Evolutionary conservation across 2,888 invertebrate genomes (phyloP).

Genomic region (Cotesia congregata): DNA sequence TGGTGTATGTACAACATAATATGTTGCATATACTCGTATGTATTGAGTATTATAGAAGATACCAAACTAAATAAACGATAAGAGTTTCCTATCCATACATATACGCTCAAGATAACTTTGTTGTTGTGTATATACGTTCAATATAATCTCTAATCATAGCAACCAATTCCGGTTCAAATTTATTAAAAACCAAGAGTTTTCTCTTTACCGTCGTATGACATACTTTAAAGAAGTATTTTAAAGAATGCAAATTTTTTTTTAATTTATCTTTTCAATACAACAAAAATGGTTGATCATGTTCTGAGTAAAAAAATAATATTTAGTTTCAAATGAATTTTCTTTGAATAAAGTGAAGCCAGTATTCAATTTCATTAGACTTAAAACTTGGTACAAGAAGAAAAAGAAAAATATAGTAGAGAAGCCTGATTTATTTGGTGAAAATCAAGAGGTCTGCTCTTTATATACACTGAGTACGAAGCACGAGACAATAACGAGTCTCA

Average conservation of each 20-base stretch:
- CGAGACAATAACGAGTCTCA: slow-evolving; percentile 52
- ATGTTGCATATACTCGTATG: not conserved
- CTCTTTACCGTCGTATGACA: not conserved
- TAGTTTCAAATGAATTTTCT: too few relatives aligned
- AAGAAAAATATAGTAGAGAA: not conserved
- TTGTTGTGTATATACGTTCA: not conserved
- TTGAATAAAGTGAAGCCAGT: too few relatives aligned
- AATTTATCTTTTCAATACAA: too few relatives aligned
- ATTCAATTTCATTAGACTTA: too few relatives aligned
- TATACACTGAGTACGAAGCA: not conserved
- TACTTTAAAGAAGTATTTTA: too few relatives aligned
- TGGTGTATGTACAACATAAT: not conserved
- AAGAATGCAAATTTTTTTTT: too few relatives aligned
- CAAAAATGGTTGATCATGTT: too few relatives aligned
- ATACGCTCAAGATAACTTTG: not conserved
- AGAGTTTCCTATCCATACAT: not conserved
- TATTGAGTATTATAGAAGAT: not conserved
- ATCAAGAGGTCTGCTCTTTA: not conserved
- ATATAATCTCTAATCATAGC: not conserved
- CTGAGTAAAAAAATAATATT: too few relatives aligned
- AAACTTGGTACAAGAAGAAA: not conserved
- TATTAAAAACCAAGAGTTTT: not conserved
- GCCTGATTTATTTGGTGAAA: not conserved
- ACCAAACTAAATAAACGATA: not conserved
- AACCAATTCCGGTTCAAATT: not conserved